Conservation (phyloP, 2,113 vertebrate species). For the Progne subis region DNA sequence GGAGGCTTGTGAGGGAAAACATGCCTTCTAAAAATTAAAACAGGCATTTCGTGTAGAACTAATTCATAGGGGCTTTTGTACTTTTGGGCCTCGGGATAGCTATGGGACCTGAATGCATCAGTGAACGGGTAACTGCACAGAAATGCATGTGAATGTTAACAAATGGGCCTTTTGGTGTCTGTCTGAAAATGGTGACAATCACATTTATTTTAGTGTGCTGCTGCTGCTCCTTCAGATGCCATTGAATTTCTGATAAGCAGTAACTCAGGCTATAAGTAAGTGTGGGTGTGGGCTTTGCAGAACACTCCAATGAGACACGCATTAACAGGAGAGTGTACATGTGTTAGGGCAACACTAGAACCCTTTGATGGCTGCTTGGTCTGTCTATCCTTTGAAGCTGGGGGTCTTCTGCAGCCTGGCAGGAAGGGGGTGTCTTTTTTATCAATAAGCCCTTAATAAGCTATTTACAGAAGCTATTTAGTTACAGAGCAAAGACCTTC, state of each 20-base stretch:
- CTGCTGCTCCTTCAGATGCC: background rate
- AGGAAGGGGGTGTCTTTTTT: background rate
- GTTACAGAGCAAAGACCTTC: background rate
- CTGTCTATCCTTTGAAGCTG: accelerated
- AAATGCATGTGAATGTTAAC: background rate
- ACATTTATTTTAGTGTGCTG: background rate
- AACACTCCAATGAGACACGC: background rate
- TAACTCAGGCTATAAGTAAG: background rate
- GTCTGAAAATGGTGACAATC: background rate
- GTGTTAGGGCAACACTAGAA: background rate
- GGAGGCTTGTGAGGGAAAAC: background rate
- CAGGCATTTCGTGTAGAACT: background rate
- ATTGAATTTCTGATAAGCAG: background rate
- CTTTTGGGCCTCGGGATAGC: background rate
- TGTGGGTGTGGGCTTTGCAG: background rate
- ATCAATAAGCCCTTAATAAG: constrained; percentile 32
- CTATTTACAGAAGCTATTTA: constrained; percentile 33
- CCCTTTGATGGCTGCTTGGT: accelerated
- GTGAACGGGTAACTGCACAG: background rate
- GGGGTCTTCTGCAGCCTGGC: background rate
- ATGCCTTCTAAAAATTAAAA: background rate
- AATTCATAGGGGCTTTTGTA: background rate
- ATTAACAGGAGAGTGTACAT: background rate
- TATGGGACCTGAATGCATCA: background rate
- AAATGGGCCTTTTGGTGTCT: background rate